Base-by-base conservation (phyloP, 2,888 invertebrate genomes). In the Epinotia nisella region DNA sequence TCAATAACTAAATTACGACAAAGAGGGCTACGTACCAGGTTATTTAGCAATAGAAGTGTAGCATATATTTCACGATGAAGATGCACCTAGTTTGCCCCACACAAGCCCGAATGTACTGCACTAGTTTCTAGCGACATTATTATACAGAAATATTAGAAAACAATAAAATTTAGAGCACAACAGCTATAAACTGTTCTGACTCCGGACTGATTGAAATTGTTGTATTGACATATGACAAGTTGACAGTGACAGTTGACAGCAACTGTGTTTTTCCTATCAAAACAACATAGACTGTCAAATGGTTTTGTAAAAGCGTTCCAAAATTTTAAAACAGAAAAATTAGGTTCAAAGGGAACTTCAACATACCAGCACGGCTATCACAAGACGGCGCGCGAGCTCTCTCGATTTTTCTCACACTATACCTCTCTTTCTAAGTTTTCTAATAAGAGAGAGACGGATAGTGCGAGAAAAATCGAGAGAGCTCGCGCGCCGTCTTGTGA, bases 1-100 rank as follows among this genome's bases (percentile, higher is more conserved):
- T 65, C 55, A 65, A 41, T 65, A 65, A 65, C 53, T 65, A 65
- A 65, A 55, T 65, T 39, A 64, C 64, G 7, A 19, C 55, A 55
- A 55, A 5, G 15, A 55, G 53, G 19, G 19, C 21, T 19, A 65
- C 64, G 19, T 55, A 55, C 65, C 65, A 4, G 53, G 15, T 15
- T 39, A 15, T 35, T 55, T 64, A 64, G 4, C 19, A 15, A 35
- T 21, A 39, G 21, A 3, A 39, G 39, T 55, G 13, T 55, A 21
- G 17, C 39, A 55, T 65, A 15, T 55, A 65, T 55, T 65, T 65
- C 15, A 55, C 53, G 39, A 15, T 55, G 3, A n/a, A 39, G 39
- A 55, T 55, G 21, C 15, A n/a, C 19, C 15, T 65, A 65, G 39
- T 65, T 65, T 19, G n/a, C 3, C 55, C n/a, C 65, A 39, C 15